These are phyloP conservation scores for Graphium colonna DNA, from an alignment of 2,888 invertebrate genomes.

Conservation along the genomic window DNA sequence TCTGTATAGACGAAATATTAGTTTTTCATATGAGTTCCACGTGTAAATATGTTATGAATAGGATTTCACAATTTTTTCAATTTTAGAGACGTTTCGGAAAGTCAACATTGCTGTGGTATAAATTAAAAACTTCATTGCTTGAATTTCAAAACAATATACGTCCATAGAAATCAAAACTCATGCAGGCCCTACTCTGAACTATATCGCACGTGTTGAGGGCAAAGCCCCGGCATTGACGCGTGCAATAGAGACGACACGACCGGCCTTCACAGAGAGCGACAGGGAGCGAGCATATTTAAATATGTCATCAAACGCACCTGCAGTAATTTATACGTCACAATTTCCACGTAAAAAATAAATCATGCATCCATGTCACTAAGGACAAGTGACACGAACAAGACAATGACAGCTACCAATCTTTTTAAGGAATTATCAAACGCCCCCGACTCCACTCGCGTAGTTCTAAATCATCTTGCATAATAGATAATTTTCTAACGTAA, in stretches of 20 bases:
- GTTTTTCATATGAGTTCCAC: too few species aligned
- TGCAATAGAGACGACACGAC: slow-evolving; percentile 21
- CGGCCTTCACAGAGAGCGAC: not conserved
- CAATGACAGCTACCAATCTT: too few species aligned
- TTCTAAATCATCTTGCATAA: too few species aligned
- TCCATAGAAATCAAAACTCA: slow-evolving; percentile 1
- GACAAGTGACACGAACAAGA: not conserved
- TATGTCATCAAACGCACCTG: slow-evolving; percentile 15
- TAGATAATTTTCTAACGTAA: too few species aligned
- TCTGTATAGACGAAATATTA: too few species aligned
- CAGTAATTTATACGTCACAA: slow-evolving; percentile 3
- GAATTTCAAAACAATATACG: not conserved
- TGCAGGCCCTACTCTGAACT: slow-evolving; percentile 23
- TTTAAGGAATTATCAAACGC: too few species aligned
- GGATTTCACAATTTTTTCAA: too few species aligned
- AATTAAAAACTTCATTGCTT: not conserved
- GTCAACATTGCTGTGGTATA: too few species aligned
- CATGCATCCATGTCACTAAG: slow-evolving; percentile 1
- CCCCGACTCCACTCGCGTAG: too few species aligned
- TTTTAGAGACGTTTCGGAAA: too few species aligned
- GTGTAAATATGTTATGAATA: too few species aligned
- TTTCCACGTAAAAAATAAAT: slow-evolving; percentile 11
- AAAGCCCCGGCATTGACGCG: slow-evolving; percentile 33
- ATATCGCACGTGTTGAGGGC: slow-evolving; percentile 34
- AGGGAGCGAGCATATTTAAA: slow-evolving; percentile 7